Evolutionary conservation across 2,113 vertebrate species (phyloP), one percentile per base, ranked within the genome.

Genomic region (Micronycteris hirsuta): DNA sequence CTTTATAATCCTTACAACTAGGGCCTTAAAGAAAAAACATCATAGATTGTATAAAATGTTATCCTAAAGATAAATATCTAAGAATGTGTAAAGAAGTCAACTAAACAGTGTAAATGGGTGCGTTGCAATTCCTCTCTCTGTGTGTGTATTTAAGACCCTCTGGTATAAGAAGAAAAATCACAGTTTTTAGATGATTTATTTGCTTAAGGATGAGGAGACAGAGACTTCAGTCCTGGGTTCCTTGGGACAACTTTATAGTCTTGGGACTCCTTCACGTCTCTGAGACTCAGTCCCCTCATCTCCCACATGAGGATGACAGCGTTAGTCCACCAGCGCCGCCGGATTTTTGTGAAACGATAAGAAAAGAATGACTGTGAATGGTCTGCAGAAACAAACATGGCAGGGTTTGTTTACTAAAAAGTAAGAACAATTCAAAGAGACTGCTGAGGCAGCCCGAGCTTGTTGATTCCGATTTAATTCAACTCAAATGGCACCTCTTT

Each of bases 301-400:
- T 0, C 0, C 63, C 12, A 16, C 6, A 20, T 41, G 36, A 74
- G 11, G 74, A 41, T 43, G 77, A 8, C 7, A 13, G 10, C 12
- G 22, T 15, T 38, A 52, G 8, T 19, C 31, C 47, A 33, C 28
- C 38, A 7, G 20, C 12, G 61, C 88, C 19, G 19, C 17, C 4
- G 2, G 47, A 61, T 17, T 7, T 33, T 5, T 13, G 0, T 36
- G 36, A 87, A 41, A 56, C 0, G 12, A 28, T 1, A 45, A 67
- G 24, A 61, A 49, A 56, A 73, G 17, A 80, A 31, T 4, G 47
- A 14, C 45, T 22, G 9, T 19, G 14, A 54, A 76, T 0, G 4
- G 43, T 49, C 76, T 36, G 4, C 22, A 54, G 61, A 89, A 61
- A 43, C 2, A 14, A 16, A 86, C 63, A 7, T 24, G 2, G 49